phyloP scores from a whole-genome alignment of 1,140 invertebrate species.

The Drosophila lacertosa region DNA sequence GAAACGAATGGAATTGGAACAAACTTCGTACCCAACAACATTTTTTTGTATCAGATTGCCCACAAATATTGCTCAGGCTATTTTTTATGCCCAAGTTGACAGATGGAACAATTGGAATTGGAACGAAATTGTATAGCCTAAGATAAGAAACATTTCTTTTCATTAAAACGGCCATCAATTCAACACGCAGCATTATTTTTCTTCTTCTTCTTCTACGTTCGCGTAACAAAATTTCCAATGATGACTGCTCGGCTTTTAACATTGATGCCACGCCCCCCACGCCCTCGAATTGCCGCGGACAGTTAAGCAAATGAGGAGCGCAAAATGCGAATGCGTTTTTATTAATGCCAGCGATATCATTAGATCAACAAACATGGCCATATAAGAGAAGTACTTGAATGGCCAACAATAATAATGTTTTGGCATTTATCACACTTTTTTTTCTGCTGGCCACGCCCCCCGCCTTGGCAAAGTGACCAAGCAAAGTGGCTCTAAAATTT shows the following conservation, averaged over 20 bases:
- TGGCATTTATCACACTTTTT: slow-evolving; percentile 61
- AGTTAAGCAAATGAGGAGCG: slow-evolving; percentile 34
- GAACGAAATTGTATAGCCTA: no score
- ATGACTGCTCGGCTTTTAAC: not conserved
- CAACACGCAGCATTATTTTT: no score
- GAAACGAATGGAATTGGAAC: no score
- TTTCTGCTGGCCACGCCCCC: slow-evolving; percentile 14
- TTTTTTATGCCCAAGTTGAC: no score
- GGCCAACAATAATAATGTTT: slow-evolving; percentile 58
- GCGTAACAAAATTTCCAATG: not conserved
- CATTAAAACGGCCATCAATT: not conserved
- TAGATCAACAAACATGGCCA: slow-evolving; percentile 40
- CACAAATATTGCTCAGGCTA: no score
- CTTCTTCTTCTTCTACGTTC: no score
- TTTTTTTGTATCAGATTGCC: no score
- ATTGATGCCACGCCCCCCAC: not conserved
- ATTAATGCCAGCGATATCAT: slow-evolving; percentile 52
- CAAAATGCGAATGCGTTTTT: slow-evolving; percentile 47
- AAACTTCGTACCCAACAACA: no score
- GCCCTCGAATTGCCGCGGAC: not conserved
- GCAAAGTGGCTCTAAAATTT: slow-evolving; percentile 81
- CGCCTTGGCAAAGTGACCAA: slow-evolving; percentile 54
- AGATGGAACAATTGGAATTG: no score
- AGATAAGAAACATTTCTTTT: no score
- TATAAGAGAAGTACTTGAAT: slow-evolving; percentile 33